phyloP scores from a whole-genome alignment of 2,888 invertebrate species.

The Meta bourneti region DNA sequence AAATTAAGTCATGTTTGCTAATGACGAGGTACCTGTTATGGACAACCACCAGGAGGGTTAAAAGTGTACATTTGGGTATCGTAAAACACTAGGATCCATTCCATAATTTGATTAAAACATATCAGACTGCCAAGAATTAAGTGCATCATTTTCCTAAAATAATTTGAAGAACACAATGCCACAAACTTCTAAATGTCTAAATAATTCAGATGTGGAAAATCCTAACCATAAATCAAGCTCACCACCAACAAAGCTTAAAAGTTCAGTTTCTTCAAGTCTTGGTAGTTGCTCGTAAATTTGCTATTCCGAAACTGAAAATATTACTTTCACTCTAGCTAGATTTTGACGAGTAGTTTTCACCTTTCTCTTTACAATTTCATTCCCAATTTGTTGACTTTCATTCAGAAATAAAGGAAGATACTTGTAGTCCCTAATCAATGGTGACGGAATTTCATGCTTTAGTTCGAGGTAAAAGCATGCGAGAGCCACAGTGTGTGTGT shows the following conservation, averaged over 20 bases:
- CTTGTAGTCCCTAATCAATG: too few species aligned
- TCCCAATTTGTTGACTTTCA: too few species aligned
- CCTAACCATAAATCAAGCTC: slow-evolving; percentile 52
- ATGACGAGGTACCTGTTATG: too few species aligned
- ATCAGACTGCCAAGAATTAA: too few species aligned
- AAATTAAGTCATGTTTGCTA: too few species aligned
- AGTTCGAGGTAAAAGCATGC: not conserved
- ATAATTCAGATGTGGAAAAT: not conserved
- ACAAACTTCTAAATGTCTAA: slow-evolving; percentile 22
- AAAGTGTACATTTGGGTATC: too few species aligned
- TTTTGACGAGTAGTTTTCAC: not conserved
- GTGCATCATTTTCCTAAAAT: not conserved
- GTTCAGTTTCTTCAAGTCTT: slow-evolving; percentile 35
- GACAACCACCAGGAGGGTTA: too few species aligned
- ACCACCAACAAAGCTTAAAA: slow-evolving; percentile 45
- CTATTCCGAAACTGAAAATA: slow-evolving; percentile 2
- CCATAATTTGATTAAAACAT: too few species aligned
- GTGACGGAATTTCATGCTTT: too few species aligned
- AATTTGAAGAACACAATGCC: not conserved
- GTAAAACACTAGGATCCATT: too few species aligned
- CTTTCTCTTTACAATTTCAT: not conserved
- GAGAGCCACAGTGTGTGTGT: slow-evolving; percentile 46
- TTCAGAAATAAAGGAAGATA: too few species aligned
- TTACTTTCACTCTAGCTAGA: slow-evolving; percentile 29
- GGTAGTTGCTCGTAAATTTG: slow-evolving; percentile 25